These are phyloP conservation scores for Alsophila aescularia DNA, from an alignment of 2,888 invertebrate species.

Conservation along the genomic window DNA sequence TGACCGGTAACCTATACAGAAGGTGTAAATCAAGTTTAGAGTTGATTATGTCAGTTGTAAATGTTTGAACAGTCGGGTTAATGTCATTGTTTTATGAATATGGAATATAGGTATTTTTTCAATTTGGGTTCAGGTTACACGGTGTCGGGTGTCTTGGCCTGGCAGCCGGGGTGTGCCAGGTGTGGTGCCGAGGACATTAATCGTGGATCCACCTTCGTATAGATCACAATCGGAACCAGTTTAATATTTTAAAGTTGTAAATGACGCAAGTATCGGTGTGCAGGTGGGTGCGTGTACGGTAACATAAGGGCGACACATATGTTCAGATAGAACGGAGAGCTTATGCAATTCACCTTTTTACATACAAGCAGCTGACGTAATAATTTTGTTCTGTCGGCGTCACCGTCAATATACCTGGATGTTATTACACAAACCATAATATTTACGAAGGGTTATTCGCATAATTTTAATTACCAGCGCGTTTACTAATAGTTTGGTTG, in stretches of 20 bases:
- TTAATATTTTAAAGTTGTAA: conserved; percentile 83
- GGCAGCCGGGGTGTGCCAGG: conserved; percentile 57
- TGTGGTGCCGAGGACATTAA: conserved; percentile 71
- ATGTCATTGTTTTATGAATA: conserved; percentile 60
- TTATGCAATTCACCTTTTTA: not conserved
- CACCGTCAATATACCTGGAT: no score
- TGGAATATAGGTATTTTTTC: conserved; percentile 55
- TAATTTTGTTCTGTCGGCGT: no score
- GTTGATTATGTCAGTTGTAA: conserved; percentile 50
- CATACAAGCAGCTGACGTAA: no score
- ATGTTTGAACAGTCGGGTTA: conserved; percentile 50
- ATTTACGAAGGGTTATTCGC: no score
- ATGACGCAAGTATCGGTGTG: conserved; percentile 80
- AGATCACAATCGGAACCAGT: conserved; percentile 83
- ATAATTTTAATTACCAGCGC: no score
- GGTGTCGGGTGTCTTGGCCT: conserved; percentile 52
- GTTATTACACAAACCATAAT: no score
- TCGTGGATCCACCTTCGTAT: conserved; percentile 76
- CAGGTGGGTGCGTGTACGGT: conserved; percentile 75
- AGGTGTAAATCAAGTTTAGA: conserved; percentile 31
- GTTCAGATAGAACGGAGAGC: conserved; percentile 45
- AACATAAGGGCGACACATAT: conserved; percentile 57
- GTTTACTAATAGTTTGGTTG: no score
- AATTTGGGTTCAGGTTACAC: conserved; percentile 55
- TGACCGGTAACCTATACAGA: conserved; percentile 31